These are phyloP conservation scores for Tragelaphus eurycerus DNA, from an alignment of 2,797 vertebrate genomes.

Conservation along the genomic window DNA sequence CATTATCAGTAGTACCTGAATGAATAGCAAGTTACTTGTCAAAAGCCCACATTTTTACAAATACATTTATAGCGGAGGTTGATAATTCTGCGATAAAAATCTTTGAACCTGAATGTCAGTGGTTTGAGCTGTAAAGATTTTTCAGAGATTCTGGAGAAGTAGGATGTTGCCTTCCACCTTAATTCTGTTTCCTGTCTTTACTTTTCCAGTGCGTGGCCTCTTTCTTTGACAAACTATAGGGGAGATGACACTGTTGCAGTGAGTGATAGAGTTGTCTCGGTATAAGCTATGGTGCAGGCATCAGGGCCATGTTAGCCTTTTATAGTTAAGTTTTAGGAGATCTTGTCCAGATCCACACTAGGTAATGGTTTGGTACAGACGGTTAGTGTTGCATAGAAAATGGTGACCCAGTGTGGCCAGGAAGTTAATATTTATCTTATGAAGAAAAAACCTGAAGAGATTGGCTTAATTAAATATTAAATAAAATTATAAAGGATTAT, in stretches of 20 bases:
- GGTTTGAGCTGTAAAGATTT: not conserved
- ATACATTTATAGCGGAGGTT: not conserved
- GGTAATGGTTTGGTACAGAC: not conserved
- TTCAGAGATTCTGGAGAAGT: not conserved
- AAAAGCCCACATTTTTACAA: not conserved
- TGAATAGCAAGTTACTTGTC: not conserved
- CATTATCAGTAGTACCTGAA: not conserved
- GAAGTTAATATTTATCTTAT: not conserved
- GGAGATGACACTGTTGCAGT: not conserved
- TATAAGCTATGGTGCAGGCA: not conserved
- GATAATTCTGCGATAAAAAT: not conserved
- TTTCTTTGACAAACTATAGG: not conserved
- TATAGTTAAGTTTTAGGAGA: not conserved
- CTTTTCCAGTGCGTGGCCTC: not conserved
- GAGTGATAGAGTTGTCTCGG: not conserved
- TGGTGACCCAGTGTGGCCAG: not conserved
- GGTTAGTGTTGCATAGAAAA: not conserved
- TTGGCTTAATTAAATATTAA: slow-evolving; percentile 1
- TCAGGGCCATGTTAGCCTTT: not conserved
- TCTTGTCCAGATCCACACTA: not conserved
- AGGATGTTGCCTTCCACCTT: not conserved
- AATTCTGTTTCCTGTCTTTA: not conserved
- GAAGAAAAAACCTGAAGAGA: not conserved
- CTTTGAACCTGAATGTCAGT: not conserved
- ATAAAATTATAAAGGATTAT: not conserved